Evolutionary conservation across 2,113 vertebrate genomes (phyloP), one percentile per base, ranked within the genome.

Genomic region (Tupaia chinensis): DNA sequence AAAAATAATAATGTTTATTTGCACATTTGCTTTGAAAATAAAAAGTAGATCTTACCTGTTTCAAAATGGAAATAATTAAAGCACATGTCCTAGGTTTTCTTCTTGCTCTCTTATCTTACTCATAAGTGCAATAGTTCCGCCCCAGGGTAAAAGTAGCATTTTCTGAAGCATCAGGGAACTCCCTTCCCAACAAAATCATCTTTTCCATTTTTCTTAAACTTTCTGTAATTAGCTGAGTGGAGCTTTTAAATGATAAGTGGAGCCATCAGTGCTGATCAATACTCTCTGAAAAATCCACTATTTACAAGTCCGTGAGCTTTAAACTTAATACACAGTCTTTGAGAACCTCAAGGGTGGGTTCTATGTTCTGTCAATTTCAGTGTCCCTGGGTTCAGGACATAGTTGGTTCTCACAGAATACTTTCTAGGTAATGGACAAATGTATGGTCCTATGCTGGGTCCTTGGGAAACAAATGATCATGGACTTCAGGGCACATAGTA

Each of bases 11-110:
- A 92, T 92, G 68, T 92, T 91, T 79, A 77, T 78, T 63, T 87
- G 74, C 25, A 77, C 20, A 20, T 65, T 93, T 90, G 29, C 76
- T 87, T 95, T 78, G 78, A 95, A 94, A 95, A 88, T 63, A n/a
- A 92, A 76, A 85, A 16, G 17, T 44, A 44, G 29, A 25, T 73
- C 22, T 56, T 61, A 54, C 19, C 5, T 73, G 6, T 58, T 88
- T 88, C 68, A 93, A 85, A 74, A 56, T 73, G 25, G 58, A 88
- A 94, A 34, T 78, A 23, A 74, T 94, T 74, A 86, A 93, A 68
- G 44, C 58, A 82, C 15, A 85, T 13, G 53, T 85, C 58, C 23
- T 56, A 68, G 34, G 14, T 83, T 91, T 79, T 32, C 27, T 65
- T 32, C 27, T 65, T 86, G 29, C 15, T 89, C 20, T 89, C 91